Conservation (phyloP, 1,140 invertebrate genomes). For the Scaptomyza hsui region DNA sequence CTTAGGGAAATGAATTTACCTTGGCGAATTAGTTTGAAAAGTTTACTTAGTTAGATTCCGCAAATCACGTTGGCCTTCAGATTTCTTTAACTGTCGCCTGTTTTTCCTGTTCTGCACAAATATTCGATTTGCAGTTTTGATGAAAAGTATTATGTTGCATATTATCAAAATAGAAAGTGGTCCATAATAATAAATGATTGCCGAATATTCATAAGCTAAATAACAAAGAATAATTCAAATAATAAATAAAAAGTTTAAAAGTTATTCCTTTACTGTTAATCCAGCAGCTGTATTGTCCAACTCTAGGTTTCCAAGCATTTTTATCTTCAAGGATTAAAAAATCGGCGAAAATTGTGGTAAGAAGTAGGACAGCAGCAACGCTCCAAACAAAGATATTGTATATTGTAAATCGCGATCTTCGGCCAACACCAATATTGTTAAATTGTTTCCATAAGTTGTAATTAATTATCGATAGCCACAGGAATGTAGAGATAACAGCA, state of each 20-base stretch:
- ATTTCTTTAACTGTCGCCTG: conserved; percentile 1
- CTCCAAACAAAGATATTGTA: conserved; percentile 90
- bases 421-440: conserved; percentile 59
- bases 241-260: background rate
- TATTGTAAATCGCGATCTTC: conserved; percentile 84
- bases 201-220: conserved; percentile 45
- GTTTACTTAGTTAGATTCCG: conserved; percentile 36
- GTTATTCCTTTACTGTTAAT: conserved; percentile 84
- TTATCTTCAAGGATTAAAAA: background rate
- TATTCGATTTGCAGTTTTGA: conserved; percentile 85
- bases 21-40: background rate
- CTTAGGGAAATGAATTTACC: background rate
- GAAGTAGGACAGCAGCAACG: conserved; percentile 84
- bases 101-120: conserved; percentile 85
- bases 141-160: conserved; percentile 88
- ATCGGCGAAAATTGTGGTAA: conserved; percentile 68
- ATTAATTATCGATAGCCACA: conserved; percentile 91
- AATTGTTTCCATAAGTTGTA: conserved; percentile 89
- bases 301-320: conserved; percentile 82
- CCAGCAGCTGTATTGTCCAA: conserved; percentile 85
- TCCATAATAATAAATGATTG: conserved; percentile 89
- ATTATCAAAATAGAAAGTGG: conserved; percentile 88
- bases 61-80: background rate
- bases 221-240: background rate
- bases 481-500: conserved; percentile 89